Evolutionary conservation across 2,888 invertebrate species (phyloP).

Genomic region (Lottia gigantea): DNA sequence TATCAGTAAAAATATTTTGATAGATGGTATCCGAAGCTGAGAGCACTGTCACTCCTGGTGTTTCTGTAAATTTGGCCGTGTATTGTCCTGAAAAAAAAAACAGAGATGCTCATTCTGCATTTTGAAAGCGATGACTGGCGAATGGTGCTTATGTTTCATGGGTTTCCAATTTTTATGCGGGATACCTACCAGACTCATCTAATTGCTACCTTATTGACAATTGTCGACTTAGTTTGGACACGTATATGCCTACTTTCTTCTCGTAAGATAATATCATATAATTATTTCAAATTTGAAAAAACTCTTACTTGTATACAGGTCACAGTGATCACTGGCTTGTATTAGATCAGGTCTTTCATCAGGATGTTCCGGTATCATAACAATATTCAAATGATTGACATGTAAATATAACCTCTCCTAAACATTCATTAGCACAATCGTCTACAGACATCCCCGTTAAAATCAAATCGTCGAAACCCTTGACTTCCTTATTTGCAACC

Average conservation of each 20-base stretch:
- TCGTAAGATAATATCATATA: no score
- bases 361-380: slow-evolving; percentile 45
- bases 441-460: slow-evolving; percentile 48
- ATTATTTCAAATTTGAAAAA: no score
- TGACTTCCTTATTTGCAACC: slow-evolving; percentile 40
- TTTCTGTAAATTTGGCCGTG: slow-evolving; percentile 39
- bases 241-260: no score
- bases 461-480: slow-evolving; percentile 39
- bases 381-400: slow-evolving; percentile 54
- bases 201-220: no score
- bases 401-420: slow-evolving; percentile 37
- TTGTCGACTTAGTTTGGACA: no score
- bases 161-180: no score
- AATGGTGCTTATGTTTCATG: no score
- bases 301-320: slow-evolving; percentile 49
- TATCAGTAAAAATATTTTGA: slow-evolving; percentile 44
- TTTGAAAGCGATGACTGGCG: no score
- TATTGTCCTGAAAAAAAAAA: slow-evolving; percentile 41
- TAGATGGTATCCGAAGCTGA: slow-evolving; percentile 47
- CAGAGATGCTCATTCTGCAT: neutral
- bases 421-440: slow-evolving; percentile 49
- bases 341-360: slow-evolving; percentile 42
- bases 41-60: slow-evolving; percentile 43
- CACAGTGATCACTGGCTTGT: slow-evolving; percentile 28
- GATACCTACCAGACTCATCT: no score